A percentile compares a stretch with the other conserved stretches of the same genome.
These are phyloP conservation scores for Sebastes fasciatus DNA, from an alignment of 2,113 vertebrate species.

Conservation along the genomic window DNA sequence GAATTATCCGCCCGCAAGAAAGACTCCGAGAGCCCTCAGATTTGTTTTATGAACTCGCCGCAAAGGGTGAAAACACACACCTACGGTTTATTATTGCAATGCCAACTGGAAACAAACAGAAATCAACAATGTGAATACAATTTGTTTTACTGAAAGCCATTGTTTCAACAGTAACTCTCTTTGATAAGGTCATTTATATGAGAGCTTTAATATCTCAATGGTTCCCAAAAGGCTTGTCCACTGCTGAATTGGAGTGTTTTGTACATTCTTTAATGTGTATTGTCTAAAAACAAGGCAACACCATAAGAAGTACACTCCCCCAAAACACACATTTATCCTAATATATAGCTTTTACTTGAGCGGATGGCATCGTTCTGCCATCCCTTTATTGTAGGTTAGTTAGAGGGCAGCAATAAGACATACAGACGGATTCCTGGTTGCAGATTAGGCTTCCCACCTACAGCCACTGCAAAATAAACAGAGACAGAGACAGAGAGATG, in stretches of 20 bases:
- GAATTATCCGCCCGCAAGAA: slow-evolving; percentile 19
- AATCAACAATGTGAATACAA: background rate
- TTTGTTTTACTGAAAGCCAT: background rate
- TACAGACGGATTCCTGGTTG: slow-evolving; percentile 47
- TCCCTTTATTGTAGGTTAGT: slow-evolving; percentile 10
- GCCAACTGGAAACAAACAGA: slow-evolving; percentile 9
- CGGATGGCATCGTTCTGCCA: background rate
- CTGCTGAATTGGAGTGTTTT: background rate
- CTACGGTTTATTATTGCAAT: background rate
- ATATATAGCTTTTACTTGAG: background rate
- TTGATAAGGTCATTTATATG: background rate
- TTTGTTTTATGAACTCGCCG: slow-evolving; percentile 1
- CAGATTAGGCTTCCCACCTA: slow-evolving; percentile 73
- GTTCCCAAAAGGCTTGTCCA: background rate
- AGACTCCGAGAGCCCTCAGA: background rate
- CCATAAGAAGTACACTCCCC: background rate
- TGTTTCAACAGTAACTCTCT: background rate
- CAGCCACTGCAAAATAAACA: slow-evolving; percentile 70
- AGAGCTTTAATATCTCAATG: background rate
- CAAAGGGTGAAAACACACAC: slow-evolving; percentile 1
- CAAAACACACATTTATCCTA: background rate
- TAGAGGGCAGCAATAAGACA: slow-evolving; percentile 15
- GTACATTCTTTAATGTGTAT: background rate
- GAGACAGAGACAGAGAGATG: slow-evolving; percentile 68
- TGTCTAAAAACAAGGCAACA: background rate